phyloP scores from a whole-genome alignment of 2,888 invertebrate species.

The Lampropteryx suffumata region DNA sequence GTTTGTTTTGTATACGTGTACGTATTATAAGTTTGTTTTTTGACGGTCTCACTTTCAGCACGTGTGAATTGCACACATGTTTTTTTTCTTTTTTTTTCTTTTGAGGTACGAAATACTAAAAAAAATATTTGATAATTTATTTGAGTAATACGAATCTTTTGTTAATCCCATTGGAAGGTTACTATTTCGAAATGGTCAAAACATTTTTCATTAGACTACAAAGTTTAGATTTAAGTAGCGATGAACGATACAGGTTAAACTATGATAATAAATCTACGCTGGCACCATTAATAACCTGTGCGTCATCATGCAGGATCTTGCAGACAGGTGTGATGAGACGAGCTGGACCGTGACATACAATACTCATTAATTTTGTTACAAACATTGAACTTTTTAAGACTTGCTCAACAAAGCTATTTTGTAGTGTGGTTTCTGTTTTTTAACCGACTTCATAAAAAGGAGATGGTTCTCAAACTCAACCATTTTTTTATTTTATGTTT shows the following conservation, averaged over 20 bases:
- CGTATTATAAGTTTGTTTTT: too few species aligned
- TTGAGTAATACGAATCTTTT: too few species aligned
- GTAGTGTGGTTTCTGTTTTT: not conserved
- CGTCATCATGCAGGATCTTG: conserved; percentile 21
- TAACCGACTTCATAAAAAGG: too few species aligned
- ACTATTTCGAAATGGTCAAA: not conserved
- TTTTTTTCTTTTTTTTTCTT: too few species aligned
- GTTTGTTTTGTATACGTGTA: too few species aligned
- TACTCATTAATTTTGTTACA: conserved; percentile 16
- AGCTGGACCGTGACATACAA: conserved; percentile 23
- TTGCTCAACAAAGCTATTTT: conserved; percentile 23
- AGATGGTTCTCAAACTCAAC: too few species aligned
- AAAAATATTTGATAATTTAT: too few species aligned
- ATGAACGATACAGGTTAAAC: conserved; percentile 15
- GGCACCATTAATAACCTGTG: conserved; percentile 14
- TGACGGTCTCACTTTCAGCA: too few species aligned
- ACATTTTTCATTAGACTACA: not conserved
- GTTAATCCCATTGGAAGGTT: too few species aligned
- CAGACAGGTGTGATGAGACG: conserved; percentile 21
- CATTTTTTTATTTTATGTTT: too few species aligned
- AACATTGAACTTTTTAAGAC: conserved; percentile 25
- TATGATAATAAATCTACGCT: conserved; percentile 16
- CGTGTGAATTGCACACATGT: too few species aligned
- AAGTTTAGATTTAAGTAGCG: conserved; percentile 9
- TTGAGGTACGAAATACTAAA: too few species aligned